These are phyloP conservation scores for Nemurella pictetii DNA, from an alignment of 2,888 invertebrate genomes.

Conservation along the genomic window DNA sequence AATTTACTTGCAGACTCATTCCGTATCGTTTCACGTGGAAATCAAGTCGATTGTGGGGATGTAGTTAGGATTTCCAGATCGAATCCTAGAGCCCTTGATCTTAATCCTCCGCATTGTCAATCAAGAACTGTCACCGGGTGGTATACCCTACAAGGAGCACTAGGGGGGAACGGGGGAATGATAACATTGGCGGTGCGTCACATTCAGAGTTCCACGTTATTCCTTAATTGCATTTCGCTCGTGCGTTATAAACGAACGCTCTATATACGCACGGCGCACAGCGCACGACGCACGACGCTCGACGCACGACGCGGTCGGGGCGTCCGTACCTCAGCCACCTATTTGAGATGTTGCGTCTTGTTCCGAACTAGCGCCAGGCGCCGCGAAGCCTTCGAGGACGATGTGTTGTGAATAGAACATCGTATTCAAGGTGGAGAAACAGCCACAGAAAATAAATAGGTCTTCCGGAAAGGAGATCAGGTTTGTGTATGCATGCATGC, in stretches of 20 bases:
- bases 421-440: background rate
- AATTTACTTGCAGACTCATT: constrained; percentile 8
- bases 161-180: background rate
- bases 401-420: background rate
- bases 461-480: background rate
- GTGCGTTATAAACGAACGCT: background rate
- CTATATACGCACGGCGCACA: background rate
- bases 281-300: background rate
- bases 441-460: background rate
- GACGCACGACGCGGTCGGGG: background rate
- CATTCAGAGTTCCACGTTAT: constrained; percentile 7
- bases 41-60: constrained; percentile 1
- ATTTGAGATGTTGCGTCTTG: background rate
- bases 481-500: background rate
- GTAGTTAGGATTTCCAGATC: background rate
- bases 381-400: background rate
- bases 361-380: background rate
- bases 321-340: no score
- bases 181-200: constrained; percentile 15
- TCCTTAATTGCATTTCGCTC: constrained; percentile 14
- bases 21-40: constrained; percentile 15
- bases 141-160: background rate
- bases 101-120: constrained; percentile 29
- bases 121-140: background rate
- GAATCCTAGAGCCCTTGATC: constrained; percentile 6